Percentiles rank a stretch among this genome's conserved stretches.
phyloP scores from a whole-genome alignment of 2,888 invertebrate genomes.

The Nomada ruficornis region DNA sequence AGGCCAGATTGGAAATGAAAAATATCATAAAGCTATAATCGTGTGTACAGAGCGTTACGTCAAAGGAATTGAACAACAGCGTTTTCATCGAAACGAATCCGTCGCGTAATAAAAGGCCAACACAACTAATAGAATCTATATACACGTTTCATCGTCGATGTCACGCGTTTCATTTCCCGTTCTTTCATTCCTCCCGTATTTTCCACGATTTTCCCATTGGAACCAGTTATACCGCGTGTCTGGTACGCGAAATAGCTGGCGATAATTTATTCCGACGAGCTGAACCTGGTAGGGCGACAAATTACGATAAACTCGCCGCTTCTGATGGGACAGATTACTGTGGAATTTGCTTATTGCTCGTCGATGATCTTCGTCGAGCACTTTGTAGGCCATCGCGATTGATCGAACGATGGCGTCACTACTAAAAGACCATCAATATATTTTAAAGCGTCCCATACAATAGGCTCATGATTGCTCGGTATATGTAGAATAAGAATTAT shows the following conservation, averaged over 20 bases:
- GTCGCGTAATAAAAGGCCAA: slow-evolving; percentile 12
- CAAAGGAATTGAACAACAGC: not conserved
- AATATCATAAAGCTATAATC: not conserved
- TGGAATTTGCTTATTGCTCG: slow-evolving; percentile 74
- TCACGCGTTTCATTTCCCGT: not conserved
- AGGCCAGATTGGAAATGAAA: not conserved
- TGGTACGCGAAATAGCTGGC: not conserved
- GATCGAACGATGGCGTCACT: slow-evolving; percentile 68
- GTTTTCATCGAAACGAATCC: slow-evolving; percentile 4
- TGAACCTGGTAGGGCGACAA: slow-evolving; percentile 24
- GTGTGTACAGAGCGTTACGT: not conserved
- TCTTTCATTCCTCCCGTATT: not conserved
- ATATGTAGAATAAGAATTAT: no score
- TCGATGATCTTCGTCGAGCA: slow-evolving; percentile 65
- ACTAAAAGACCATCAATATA: slow-evolving; percentile 59
- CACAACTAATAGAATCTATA: not conserved
- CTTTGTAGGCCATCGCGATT: slow-evolving; percentile 28
- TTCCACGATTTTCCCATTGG: not conserved
- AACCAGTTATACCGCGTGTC: not conserved
- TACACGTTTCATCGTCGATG: not conserved
- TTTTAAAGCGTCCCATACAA: not conserved
- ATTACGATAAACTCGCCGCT: slow-evolving; percentile 10
- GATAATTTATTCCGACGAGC: slow-evolving; percentile 63
- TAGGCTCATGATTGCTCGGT: no score
- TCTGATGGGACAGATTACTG: slow-evolving; percentile 56